Conservation (phyloP, 1,140 invertebrate genomes). For the Drosophila cardini region DNA sequence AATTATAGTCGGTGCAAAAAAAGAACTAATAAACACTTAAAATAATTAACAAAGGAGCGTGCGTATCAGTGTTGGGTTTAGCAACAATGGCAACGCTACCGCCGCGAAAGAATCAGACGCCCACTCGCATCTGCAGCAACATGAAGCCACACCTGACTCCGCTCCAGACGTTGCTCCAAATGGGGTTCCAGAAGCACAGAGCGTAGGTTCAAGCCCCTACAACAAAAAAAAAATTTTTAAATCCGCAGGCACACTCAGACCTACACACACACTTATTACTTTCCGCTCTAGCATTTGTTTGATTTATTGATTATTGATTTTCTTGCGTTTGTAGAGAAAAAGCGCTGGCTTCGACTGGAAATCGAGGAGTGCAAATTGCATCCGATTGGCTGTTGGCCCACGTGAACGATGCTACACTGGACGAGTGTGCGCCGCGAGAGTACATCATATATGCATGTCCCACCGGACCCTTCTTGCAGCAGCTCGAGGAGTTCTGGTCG, state of each 20-base stretch:
- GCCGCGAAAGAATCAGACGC: slow-evolving; percentile 88
- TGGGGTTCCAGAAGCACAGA: slow-evolving; percentile 94
- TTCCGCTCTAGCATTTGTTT: too few relatives aligned
- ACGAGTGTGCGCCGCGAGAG: slow-evolving; percentile 90
- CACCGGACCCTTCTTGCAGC: slow-evolving; percentile 88
- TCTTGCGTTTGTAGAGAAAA: slow-evolving; percentile 89
- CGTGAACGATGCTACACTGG: slow-evolving; percentile 92
- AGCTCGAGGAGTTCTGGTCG: slow-evolving; percentile 91
- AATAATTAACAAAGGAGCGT: background rate
- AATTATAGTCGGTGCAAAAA: slow-evolving; percentile 8
- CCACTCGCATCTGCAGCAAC: slow-evolving; percentile 88
- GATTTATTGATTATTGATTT: slow-evolving; percentile 65
- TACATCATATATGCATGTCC: slow-evolving; percentile 95
- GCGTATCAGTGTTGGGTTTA: background rate
- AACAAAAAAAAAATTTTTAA: too few relatives aligned
- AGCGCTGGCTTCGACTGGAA: slow-evolving; percentile 94
- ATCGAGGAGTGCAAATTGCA: slow-evolving; percentile 93
- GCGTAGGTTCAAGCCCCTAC: slow-evolving; percentile 88
- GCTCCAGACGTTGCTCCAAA: slow-evolving; percentile 92
- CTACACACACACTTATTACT: too few relatives aligned
- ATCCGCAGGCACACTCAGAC: too few relatives aligned
- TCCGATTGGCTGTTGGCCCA: slow-evolving; percentile 96
- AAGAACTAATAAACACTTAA: slow-evolving; percentile 2
- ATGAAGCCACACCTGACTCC: slow-evolving; percentile 90
- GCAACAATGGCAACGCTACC: slow-evolving; percentile 88